Evolutionary conservation across 37 sponge, comb jelly and placozoan genomes (phyloP).

Genomic region (Cliona cf. orientalis): DNA sequence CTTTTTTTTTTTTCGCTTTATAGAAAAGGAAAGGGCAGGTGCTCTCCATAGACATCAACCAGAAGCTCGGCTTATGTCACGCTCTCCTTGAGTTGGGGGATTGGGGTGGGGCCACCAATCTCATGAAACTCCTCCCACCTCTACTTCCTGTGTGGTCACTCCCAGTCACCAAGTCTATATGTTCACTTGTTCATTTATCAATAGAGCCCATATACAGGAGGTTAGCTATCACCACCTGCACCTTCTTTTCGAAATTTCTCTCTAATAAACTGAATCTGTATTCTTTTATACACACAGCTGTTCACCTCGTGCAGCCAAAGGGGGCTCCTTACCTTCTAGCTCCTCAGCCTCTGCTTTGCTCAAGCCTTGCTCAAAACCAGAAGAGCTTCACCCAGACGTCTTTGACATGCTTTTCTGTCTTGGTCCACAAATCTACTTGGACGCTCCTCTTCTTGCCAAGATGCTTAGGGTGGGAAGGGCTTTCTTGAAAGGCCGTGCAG

Average conservation of each 20-base stretch:
- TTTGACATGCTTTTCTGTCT: constrained; percentile 72
- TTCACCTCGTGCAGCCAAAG: constrained; percentile 62
- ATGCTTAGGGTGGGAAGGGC: constrained; percentile 75
- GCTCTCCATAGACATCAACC: constrained; percentile 60
- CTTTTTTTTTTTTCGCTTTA: background rate
- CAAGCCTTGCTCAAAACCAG: constrained; percentile 26
- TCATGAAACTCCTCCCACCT: constrained; percentile 80
- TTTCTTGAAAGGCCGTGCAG: constrained; percentile 68
- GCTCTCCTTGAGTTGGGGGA: constrained; percentile 72
- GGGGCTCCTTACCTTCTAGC: constrained; percentile 23
- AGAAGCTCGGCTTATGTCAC: constrained; percentile 86
- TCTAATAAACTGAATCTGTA: too few relatives aligned
- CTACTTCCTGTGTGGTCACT: constrained; percentile 47
- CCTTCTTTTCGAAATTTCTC: too few relatives aligned
- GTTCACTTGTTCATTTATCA: constrained; percentile 53
- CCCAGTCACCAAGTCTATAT: constrained; percentile 46
- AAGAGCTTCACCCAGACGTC: constrained; percentile 35
- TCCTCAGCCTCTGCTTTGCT: background rate
- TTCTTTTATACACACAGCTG: constrained; percentile 10
- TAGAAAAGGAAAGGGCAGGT: constrained; percentile 9
- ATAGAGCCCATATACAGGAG: constrained; percentile 84
- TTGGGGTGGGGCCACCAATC: constrained; percentile 60
- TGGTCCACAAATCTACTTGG: constrained; percentile 79
- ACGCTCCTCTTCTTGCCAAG: constrained; percentile 88
- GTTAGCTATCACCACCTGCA: too few relatives aligned